Evolutionary conservation across 2,797 vertebrate species (phyloP), one percentile per base, ranked within the genome.

Genomic region (Phoebastria nigripes): DNA sequence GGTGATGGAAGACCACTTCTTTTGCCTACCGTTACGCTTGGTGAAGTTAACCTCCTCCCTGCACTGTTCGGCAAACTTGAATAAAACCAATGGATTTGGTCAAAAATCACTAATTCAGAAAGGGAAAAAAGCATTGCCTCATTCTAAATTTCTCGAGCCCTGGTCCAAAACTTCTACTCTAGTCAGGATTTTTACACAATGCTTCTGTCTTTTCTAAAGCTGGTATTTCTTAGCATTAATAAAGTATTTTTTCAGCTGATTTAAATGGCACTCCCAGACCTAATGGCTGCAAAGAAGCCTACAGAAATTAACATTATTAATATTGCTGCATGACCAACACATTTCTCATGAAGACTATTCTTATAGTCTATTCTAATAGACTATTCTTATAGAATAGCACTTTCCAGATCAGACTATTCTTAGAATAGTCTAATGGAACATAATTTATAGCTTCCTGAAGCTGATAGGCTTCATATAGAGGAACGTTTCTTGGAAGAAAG

Each of bases 111-210:
- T 20, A 25, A 13, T 65, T 82, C 12, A 31, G 18, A 69, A 78
- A 66, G 8, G 8, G 13, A 37, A 83, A 33, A 37, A 44, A 21
- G 1, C 3, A 5, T 26, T 42, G 1, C 3, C 6, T 35, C 5
- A 3, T 31, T 42, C 11, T 37, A 51, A 49, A 33, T 62, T 76
- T 78, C 33, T 47, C 18, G 3, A 79, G 6, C 10, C 25, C 5
- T 20, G 8, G 19, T 49, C 24, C 58, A 71, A 54, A 86, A 16
- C 5, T 33, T 73, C 80, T 63, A 41, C 74, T 54, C 13, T 47
- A 55, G 31, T 44, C 25, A 59, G 55, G 19, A 56, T 87, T 85
- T 41, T 31, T 25, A 13, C 17, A 15, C 7, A 41, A 26, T 3
- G 3, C 11, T 70, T 73, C n/a, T 87, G 6, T 26, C 26, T 72